These are phyloP conservation scores for Brachionus koreanus DNA, from an alignment of 1,140 invertebrate genomes.

Conservation along the genomic window DNA sequence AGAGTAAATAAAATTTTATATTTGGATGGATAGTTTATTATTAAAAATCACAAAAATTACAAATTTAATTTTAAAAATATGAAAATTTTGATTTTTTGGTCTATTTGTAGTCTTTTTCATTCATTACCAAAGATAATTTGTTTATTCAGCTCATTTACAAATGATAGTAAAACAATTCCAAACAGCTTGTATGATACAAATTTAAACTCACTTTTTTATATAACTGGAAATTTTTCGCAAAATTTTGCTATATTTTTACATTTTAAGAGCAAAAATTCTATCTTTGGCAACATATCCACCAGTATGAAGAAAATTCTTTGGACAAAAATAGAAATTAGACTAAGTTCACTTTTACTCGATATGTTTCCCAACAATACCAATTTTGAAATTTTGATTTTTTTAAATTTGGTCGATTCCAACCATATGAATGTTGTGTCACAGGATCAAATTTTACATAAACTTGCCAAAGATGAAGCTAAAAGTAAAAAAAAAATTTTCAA, in stretches of 20 bases:
- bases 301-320: neutral
- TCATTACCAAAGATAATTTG: neutral
- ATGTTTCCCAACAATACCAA: no score
- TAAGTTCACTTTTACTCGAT: no score
- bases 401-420: no score
- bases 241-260: neutral
- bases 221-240: neutral
- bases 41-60: neutral
- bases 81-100: neutral
- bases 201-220: neutral
- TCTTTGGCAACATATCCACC: neutral
- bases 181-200: neutral
- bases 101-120: neutral
- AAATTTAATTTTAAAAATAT: neutral
- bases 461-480: no score
- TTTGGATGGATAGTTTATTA: neutral
- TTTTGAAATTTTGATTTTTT: no score
- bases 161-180: neutral
- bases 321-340: no score
- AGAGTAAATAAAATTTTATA: neutral
- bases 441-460: no score
- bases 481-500: no score
- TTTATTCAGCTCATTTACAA: neutral
- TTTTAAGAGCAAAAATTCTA: neutral
- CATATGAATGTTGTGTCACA: no score